Evolutionary conservation across 2,888 invertebrate genomes (phyloP), one percentile per base, ranked within the genome.

Genomic region (Rhabditoides inermis): DNA sequence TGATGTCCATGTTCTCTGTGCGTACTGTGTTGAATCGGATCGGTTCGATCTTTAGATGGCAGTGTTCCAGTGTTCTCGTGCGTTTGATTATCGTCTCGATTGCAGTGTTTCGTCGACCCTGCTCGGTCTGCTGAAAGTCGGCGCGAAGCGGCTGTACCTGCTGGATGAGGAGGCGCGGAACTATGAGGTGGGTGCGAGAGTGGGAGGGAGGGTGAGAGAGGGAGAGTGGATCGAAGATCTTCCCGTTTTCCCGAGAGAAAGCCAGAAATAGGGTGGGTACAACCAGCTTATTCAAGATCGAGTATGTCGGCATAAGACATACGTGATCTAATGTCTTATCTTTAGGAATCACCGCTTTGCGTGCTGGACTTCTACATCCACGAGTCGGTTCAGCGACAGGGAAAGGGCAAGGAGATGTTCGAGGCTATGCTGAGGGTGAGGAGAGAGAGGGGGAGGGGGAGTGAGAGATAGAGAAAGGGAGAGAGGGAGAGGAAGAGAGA

Each of bases 361-460:
- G 84, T 95, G 55, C 82, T 95, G 46, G 94, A 95, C 78, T 95
- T 95, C 81, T 95, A 86, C 78, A 84, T 95, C 23, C 79, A 88
- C 70, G 85, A 86, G 76, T 84, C 86, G 1, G 83, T 84, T 45
- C 94, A 92, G 79, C 84, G 92, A 49, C 83, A 83, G 76, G 94
- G 94, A 7, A 83, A 85, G 75, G 94, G 94, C 1, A 86, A 85
- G 70, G 79, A 82, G 56, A 81, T 95, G 15, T 94, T 88, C 79
- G 88, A 92, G 63, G 82, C 84, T 69, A 91, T 94, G 91, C 79
- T 90, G 10, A 74, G 82, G 77, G 89, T 88, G 78, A 79, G 30
- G 25, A 32, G 12, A 12, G n/a, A 32, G 10, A 15, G 12, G 10
- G 35, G n/a, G 10, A 12, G 10, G n/a, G 35, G 12, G 35, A 10